Evolutionary conservation across 2,797 vertebrate genomes (phyloP), one percentile per base, ranked within the genome.

Genomic region (Hypotaenidia philippensis): DNA sequence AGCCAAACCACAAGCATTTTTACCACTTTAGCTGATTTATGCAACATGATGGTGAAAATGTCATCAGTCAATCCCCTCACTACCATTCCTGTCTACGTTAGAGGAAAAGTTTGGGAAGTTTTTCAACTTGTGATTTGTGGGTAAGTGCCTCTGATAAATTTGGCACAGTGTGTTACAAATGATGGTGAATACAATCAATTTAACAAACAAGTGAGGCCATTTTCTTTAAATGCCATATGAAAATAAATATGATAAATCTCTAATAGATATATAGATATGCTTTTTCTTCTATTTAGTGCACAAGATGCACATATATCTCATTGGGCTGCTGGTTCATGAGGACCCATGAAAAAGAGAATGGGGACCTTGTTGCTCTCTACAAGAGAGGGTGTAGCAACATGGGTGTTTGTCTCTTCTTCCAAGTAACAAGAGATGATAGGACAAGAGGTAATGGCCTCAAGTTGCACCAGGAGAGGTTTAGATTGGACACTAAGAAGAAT

Each of bases 1-100:
- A 88, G 90, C 89, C 94, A 96, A 94, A 91, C 92, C 92, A 86
- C 92, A 96, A 88, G 40, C 66, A 88, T 90, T 97, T 96, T 96
- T 97, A 95, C 92, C 85, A 89, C 79, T 96, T 90, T 11, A 83
- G 87, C 38, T 94, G 89, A 95, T 95, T 89, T 94, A 93, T 89
- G 72, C 55, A 83, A 81, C 34, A 63, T 2, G 76, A 83, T 49
- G 82, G 69, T 72, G 87, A 78, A 94, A 93, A 93, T 93, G 72
- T 85, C 82, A 90, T 86, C 91, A 86, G 36, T 59, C 74, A 94
- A 61, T 60, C 50, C 74, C 72, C 45, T 47, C 19, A 80, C 18
- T 61, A 68, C 65, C 59, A 88, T 49, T 79, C 65, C 65, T 63
- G n/a, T 61, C 56, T 81, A n/a, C 1, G 0, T 60, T 53, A 68